These are phyloP conservation scores for Eupithecia insigniata DNA, from an alignment of 2,888 invertebrate genomes.

Conservation along the genomic window DNA sequence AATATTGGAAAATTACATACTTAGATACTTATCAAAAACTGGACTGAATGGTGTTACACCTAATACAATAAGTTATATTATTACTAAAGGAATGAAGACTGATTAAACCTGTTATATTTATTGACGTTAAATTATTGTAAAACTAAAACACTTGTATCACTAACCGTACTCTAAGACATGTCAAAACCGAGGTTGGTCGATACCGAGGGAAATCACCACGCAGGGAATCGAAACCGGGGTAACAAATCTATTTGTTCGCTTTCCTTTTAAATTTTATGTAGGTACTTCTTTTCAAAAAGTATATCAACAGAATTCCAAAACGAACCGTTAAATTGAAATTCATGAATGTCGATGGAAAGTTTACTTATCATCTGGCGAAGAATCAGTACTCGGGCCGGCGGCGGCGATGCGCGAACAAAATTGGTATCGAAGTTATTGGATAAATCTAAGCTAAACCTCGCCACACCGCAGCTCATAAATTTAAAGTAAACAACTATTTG, in stretches of 20 bases:
- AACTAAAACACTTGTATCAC: too few species aligned
- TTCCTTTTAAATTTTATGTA: not conserved
- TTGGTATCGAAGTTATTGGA: constrained; percentile 44
- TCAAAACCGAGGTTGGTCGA: too few species aligned
- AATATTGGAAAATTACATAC: too few species aligned
- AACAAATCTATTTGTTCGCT: too few species aligned
- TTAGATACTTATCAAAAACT: too few species aligned
- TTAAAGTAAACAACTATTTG: constrained; percentile 27
- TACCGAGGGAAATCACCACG: too few species aligned
- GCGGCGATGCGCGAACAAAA: constrained; percentile 49
- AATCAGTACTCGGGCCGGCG: constrained; percentile 51
- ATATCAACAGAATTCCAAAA: not conserved
- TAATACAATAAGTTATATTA: too few species aligned
- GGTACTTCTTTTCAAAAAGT: not conserved
- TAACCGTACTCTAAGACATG: too few species aligned
- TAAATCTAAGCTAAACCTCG: constrained; percentile 33
- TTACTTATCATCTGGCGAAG: constrained; percentile 67
- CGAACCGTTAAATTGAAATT: constrained; percentile 7
- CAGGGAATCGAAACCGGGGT: too few species aligned
- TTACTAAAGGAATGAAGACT: too few species aligned
- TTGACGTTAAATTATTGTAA: too few species aligned
- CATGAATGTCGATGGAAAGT: constrained; percentile 49
- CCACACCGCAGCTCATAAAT: constrained; percentile 31
- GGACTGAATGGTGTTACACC: not conserved
- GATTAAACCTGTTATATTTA: too few species aligned